phyloP scores from a whole-genome alignment of 2,888 invertebrate species.

The Minunthozetes semirufus region DNA sequence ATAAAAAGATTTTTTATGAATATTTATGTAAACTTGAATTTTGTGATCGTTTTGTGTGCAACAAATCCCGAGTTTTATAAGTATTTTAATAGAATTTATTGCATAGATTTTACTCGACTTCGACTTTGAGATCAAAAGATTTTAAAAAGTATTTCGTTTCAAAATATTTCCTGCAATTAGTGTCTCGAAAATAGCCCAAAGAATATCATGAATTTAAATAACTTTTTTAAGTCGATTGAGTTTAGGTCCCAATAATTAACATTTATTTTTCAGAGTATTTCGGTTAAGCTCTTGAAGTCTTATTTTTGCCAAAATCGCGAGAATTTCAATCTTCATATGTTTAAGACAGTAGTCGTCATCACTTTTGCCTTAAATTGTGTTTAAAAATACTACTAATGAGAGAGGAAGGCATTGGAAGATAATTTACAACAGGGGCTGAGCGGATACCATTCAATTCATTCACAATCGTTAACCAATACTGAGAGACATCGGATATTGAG shows the following conservation, averaged over 20 bases:
- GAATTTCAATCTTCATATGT: constrained; percentile 1
- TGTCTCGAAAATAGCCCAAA: neutral
- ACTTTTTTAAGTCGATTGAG: neutral
- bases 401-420: too few species aligned
- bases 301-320: neutral
- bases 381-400: neutral
- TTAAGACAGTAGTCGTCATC: constrained; percentile 2
- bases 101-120: neutral
- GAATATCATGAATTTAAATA: neutral
- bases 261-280: neutral
- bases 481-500: too few species aligned
- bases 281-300: neutral
- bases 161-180: constrained; percentile 4
- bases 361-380: neutral
- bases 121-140: neutral
- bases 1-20: too few species aligned
- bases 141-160: neutral
- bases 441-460: too few species aligned
- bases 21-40: too few species aligned
- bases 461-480: too few species aligned
- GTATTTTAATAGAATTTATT: too few species aligned
- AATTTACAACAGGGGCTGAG: too few species aligned
- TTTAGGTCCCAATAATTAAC: neutral
- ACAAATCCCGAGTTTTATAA: too few species aligned
- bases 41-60: too few species aligned